These are phyloP conservation scores for Mesocricetus auratus DNA, from an alignment of 2,113 vertebrate species.

Conservation along the genomic window DNA sequence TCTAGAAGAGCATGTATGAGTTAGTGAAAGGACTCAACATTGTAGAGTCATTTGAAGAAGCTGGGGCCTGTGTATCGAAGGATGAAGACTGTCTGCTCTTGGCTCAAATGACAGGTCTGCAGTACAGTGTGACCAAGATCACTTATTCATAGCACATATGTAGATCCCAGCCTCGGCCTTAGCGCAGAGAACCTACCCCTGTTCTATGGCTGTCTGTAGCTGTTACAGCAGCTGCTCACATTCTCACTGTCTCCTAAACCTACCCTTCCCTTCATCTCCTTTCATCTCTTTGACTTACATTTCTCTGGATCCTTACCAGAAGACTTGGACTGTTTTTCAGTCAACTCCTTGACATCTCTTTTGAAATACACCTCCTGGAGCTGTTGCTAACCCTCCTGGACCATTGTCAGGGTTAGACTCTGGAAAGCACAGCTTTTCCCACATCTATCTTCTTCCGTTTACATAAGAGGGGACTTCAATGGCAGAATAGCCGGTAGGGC, in stretches of 20 bases:
- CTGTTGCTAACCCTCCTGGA: fast-evolving
- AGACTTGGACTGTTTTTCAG: neutral
- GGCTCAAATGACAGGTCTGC: neutral
- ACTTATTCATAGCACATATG: neutral
- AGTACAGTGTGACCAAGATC: neutral
- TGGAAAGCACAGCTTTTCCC: neutral
- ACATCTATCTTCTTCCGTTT: neutral
- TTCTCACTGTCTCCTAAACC: neutral
- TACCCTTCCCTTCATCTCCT: neutral
- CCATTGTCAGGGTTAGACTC: neutral
- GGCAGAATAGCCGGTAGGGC: neutral
- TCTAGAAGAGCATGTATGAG: neutral
- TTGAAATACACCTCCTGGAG: neutral
- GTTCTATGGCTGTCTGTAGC: neutral
- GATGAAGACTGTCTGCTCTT: neutral
- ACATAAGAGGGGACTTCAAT: neutral
- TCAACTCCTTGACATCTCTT: neutral
- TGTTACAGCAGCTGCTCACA: neutral
- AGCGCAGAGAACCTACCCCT: neutral
- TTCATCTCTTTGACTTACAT: neutral
- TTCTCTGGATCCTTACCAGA: neutral
- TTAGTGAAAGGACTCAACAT: neutral
- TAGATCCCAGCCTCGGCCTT: neutral
- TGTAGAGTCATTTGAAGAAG: slow-evolving; percentile 16
- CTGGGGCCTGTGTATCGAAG: neutral